These are phyloP conservation scores for Antennarius maculatus DNA, from an alignment of 2,797 vertebrate species.

Conservation along the genomic window DNA sequence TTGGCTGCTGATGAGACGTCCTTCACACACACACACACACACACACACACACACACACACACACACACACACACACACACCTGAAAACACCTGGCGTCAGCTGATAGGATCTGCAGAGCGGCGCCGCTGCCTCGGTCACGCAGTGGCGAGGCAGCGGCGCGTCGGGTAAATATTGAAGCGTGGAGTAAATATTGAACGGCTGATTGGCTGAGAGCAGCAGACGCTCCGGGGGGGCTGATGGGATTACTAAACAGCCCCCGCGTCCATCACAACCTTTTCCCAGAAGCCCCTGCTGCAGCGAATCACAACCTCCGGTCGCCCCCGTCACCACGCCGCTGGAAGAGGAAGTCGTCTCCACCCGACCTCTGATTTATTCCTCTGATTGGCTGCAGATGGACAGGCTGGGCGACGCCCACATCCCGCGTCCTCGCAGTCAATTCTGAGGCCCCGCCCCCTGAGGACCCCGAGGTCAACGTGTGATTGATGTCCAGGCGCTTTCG, in stretches of 20 bases:
- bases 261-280: constrained; percentile 23
- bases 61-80: constrained; percentile 15
- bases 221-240: constrained; percentile 53
- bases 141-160: constrained; percentile 53
- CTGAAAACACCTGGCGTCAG: constrained; percentile 55
- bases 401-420: background rate
- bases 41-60: constrained; percentile 22
- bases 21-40: constrained; percentile 5
- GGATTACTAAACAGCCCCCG: constrained; percentile 69
- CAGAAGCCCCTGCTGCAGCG: too few relatives aligned
- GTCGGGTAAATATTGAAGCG: constrained; percentile 72
- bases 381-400: too few relatives aligned
- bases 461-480: constrained; percentile 6
- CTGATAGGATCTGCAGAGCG: constrained; percentile 53
- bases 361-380: too few relatives aligned
- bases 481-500: constrained; percentile 34
- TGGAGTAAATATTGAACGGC: constrained; percentile 71
- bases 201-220: constrained; percentile 59
- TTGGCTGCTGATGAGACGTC: constrained; percentile 20
- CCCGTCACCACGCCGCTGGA: background rate
- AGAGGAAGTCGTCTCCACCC: background rate
- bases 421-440: constrained; percentile 3
- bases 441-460: background rate
- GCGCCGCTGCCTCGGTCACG: constrained; percentile 39
- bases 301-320: too few relatives aligned